Evolutionary conservation across 2,888 invertebrate species (phyloP).

Genomic region (Trilocha varians): DNA sequence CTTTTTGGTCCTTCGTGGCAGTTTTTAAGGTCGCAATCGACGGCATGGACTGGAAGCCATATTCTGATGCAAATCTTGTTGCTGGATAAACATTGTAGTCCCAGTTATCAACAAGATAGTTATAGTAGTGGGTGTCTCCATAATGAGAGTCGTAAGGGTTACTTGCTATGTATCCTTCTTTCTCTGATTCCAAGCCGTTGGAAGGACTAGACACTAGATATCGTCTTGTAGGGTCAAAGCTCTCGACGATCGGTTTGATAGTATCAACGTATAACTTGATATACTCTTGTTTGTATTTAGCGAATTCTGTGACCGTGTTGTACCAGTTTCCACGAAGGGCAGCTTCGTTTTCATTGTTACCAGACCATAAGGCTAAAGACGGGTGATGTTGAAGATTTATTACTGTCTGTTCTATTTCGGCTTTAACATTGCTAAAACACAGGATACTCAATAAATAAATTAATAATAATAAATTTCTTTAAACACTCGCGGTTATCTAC

Average conservation of each 20-base stretch:
- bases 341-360: slow-evolving; percentile 97
- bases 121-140: slow-evolving; percentile 95
- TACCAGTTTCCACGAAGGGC: slow-evolving; percentile 90
- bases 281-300: slow-evolving; percentile 82
- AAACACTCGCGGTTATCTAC: too few species aligned
- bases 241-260: slow-evolving; percentile 76
- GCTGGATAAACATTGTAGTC: slow-evolving; percentile 81
- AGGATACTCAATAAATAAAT: slow-evolving; percentile 1
- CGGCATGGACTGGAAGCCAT: slow-evolving; percentile 94
- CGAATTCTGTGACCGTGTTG: slow-evolving; percentile 59
- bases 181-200: slow-evolving; percentile 82
- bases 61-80: slow-evolving; percentile 95
- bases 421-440: slow-evolving; percentile 74
- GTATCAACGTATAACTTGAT: slow-evolving; percentile 86
- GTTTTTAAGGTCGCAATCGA: slow-evolving; percentile 77
- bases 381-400: slow-evolving; percentile 88
- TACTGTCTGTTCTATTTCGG: slow-evolving; percentile 87
- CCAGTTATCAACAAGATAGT: slow-evolving; percentile 88
- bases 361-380: slow-evolving; percentile 92
- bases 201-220: slow-evolving; percentile 93
- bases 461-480: too few species aligned
- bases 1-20: slow-evolving; percentile 64
- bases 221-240: slow-evolving; percentile 75
- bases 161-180: slow-evolving; percentile 82
- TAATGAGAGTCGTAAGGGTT: slow-evolving; percentile 85